Evolutionary conservation across 2,888 invertebrate genomes (phyloP).

Genomic region (Ennomos fuscantarius): DNA sequence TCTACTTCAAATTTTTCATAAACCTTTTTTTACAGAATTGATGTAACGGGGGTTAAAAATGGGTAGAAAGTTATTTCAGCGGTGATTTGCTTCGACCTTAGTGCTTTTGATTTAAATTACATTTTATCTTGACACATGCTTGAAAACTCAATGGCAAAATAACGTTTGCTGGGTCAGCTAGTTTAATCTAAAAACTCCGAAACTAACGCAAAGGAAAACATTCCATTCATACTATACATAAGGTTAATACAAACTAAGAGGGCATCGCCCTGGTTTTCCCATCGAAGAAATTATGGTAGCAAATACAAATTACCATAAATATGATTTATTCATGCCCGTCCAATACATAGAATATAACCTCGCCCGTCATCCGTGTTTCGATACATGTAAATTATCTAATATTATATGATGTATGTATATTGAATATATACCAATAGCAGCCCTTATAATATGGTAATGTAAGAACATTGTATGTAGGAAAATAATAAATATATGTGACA

Average conservation of each 20-base stretch:
- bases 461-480: slow-evolving; percentile 1
- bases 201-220: neutral
- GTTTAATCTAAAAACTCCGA: no score
- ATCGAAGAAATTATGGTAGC: slow-evolving; percentile 55
- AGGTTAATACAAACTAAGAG: slow-evolving; percentile 25
- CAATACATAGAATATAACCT: slow-evolving; percentile 44
- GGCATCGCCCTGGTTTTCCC: slow-evolving; percentile 51
- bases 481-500: slow-evolving; percentile 9
- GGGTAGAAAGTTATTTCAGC: no score
- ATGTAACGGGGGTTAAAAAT: no score
- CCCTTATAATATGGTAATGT: slow-evolving; percentile 24
- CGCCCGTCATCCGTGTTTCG: slow-evolving; percentile 18
- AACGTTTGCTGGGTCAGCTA: no score
- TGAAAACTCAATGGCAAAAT: no score
- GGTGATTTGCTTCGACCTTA: no score
- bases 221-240: slow-evolving; percentile 1
- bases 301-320: slow-evolving; percentile 61
- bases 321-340: slow-evolving; percentile 66
- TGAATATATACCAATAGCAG: slow-evolving; percentile 7
- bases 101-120: no score
- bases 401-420: slow-evolving; percentile 19
- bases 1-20: no score
- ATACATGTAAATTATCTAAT: slow-evolving; percentile 26
- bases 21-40: no score
- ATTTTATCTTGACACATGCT: no score